Evolutionary conservation across 2,888 invertebrate genomes (phyloP).

Genomic region (Cephus spinipes): DNA sequence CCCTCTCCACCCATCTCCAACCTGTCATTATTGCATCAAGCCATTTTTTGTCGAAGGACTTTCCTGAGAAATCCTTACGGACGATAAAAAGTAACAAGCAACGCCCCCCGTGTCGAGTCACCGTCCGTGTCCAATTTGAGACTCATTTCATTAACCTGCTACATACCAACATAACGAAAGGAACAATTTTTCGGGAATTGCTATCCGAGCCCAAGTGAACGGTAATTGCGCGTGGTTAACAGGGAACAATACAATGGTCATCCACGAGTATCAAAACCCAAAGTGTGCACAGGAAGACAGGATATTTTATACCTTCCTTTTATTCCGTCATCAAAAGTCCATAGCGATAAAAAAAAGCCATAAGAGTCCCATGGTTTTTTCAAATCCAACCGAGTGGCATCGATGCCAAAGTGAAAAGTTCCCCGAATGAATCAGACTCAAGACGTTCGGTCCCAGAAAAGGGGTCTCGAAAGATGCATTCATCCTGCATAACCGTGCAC

Average conservation of each 20-base stretch:
- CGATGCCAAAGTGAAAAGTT: background rate
- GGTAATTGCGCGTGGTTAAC: background rate
- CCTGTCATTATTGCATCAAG: constrained; percentile 60
- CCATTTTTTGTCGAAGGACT: constrained; percentile 33
- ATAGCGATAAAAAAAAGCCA: background rate
- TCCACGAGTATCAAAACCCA: background rate
- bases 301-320: background rate
- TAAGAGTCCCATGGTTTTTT: background rate
- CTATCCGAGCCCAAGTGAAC: background rate
- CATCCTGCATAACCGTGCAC: background rate
- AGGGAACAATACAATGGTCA: background rate
- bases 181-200: background rate
- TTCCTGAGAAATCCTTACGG: constrained; percentile 27
- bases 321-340: background rate
- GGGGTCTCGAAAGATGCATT: background rate
- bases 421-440: background rate
- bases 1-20: constrained; percentile 47
- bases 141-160: constrained; percentile 5
- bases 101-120: constrained; percentile 8
- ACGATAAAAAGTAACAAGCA: constrained; percentile 20
- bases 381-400: background rate
- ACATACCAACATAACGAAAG: background rate
- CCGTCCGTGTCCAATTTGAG: constrained; percentile 12
- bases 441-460: background rate
- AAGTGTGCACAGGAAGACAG: background rate